Percentiles rank a stretch among this genome's conserved stretches.
phyloP scores from a whole-genome alignment of 2,797 vertebrate genomes.

The Siniperca undulata region DNA sequence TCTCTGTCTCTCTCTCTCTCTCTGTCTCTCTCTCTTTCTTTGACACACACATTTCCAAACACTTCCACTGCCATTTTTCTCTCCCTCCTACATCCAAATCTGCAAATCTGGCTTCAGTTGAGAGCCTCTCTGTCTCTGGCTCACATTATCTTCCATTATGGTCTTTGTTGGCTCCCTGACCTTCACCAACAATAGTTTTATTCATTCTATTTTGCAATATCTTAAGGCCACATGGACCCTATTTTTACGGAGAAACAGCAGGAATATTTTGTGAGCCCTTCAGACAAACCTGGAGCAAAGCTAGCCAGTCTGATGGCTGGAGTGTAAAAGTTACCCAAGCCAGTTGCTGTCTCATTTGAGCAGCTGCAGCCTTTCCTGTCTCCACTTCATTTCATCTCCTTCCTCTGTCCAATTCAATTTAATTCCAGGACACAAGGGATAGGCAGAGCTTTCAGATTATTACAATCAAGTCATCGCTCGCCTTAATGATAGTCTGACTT shows the following conservation, averaged over 20 bases:
- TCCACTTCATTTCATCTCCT: slow-evolving; percentile 24
- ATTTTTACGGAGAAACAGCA: slow-evolving; percentile 9
- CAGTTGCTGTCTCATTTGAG: slow-evolving; percentile 28
- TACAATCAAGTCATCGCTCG: slow-evolving; percentile 17
- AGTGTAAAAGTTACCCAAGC: slow-evolving; percentile 21
- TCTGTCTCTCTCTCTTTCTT: neutral
- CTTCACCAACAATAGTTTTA: slow-evolving; percentile 48
- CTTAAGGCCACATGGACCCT: slow-evolving; percentile 8
- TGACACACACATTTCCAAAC: slow-evolving; percentile 42
- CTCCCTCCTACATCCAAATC: slow-evolving; percentile 60
- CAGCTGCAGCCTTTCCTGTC: slow-evolving; percentile 19
- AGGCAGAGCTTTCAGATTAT: slow-evolving; percentile 44
- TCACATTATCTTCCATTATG: slow-evolving; percentile 12
- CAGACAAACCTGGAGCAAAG: slow-evolving; percentile 23
- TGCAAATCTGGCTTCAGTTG: slow-evolving; percentile 42
- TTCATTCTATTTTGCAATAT: slow-evolving; percentile 45
- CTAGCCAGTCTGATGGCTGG: neutral
- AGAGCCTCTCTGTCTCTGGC: slow-evolving; percentile 45
- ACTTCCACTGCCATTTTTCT: slow-evolving; percentile 39
- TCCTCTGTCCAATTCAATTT: slow-evolving; percentile 39
- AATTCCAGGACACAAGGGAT: slow-evolving; percentile 41
- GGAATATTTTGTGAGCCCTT: neutral
- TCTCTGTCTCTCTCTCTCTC: slow-evolving; percentile 15
- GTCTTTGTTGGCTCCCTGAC: slow-evolving; percentile 35
- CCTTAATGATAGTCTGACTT: slow-evolving; percentile 39